Evolutionary conservation across 2,888 invertebrate genomes (phyloP).

Genomic region (Geotrupes spiniger): DNA sequence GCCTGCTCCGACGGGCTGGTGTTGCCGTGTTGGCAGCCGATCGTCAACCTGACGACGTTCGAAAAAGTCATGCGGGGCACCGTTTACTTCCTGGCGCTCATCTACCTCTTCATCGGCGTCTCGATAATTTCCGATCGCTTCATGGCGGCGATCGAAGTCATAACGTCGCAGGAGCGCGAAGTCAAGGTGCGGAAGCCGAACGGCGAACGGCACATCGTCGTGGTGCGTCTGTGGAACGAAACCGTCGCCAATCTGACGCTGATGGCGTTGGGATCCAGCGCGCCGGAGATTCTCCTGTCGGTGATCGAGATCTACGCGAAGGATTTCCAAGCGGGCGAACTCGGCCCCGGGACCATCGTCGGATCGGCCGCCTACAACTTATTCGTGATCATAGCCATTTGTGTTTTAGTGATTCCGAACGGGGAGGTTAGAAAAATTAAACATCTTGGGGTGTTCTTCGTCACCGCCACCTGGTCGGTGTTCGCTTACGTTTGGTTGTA

Average conservation of each 20-base stretch:
- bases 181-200: slow-evolving; percentile 86
- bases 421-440: slow-evolving; percentile 92
- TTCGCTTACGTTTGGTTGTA: slow-evolving; percentile 99
- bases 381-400: slow-evolving; percentile 96
- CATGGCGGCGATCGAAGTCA: slow-evolving; percentile 98
- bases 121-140: slow-evolving; percentile 98
- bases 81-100: slow-evolving; percentile 84
- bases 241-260: slow-evolving; percentile 97
- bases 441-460: slow-evolving; percentile 94
- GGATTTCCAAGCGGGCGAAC: slow-evolving; percentile 91
- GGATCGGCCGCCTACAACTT: slow-evolving; percentile 98
- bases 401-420: slow-evolving; percentile 86
- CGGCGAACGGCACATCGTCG: slow-evolving; percentile 83
- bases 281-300: slow-evolving; percentile 95
- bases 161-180: slow-evolving; percentile 96
- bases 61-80: slow-evolving; percentile 83
- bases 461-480: slow-evolving; percentile 96
- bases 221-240: slow-evolving; percentile 98
- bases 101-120: slow-evolving; percentile 97
- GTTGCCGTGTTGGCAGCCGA: slow-evolving; percentile 87
- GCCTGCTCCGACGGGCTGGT: slow-evolving; percentile 81
- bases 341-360: slow-evolving; percentile 98
- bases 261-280: slow-evolving; percentile 98
- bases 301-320: slow-evolving; percentile 97
- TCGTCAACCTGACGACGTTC: slow-evolving; percentile 67